phyloP scores from a whole-genome alignment of 1,140 invertebrate species.

The Lordiphosa collinella region DNA sequence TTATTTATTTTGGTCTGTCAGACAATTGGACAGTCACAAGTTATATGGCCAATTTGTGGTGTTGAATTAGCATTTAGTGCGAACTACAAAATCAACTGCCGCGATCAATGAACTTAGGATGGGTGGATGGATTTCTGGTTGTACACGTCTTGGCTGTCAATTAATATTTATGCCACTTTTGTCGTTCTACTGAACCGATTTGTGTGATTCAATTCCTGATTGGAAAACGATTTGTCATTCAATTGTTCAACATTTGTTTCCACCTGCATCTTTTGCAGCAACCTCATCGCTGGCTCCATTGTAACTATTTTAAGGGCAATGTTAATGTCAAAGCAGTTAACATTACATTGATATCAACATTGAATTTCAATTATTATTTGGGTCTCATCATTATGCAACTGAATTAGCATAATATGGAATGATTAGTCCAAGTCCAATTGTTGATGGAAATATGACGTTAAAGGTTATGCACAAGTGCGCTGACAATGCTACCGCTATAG shows the following conservation, averaged over 20 bases:
- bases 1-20: constrained; percentile 57
- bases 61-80: constrained; percentile 56
- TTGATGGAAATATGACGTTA: constrained; percentile 49
- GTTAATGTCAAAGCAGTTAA: constrained; percentile 55
- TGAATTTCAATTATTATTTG: constrained; percentile 60
- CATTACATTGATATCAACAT: constrained; percentile 58
- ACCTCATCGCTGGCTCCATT: constrained; percentile 22
- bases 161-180: constrained; percentile 22
- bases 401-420: constrained; percentile 51
- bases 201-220: constrained; percentile 20
- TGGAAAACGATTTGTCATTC: background rate
- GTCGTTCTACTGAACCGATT: constrained; percentile 42
- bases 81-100: constrained; percentile 25
- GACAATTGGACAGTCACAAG: constrained; percentile 31
- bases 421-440: constrained; percentile 46
- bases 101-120: constrained; percentile 64
- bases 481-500: constrained; percentile 24
- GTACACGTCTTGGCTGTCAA: constrained; percentile 19
- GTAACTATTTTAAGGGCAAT: constrained; percentile 56
- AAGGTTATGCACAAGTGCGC: constrained; percentile 37
- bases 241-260: constrained; percentile 33
- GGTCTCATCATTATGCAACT: constrained; percentile 28
- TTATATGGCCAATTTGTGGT: constrained; percentile 42
- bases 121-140: constrained; percentile 40
- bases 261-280: constrained; percentile 41